phyloP scores from a whole-genome alignment of 2,113 vertebrate species.

The Chaetura pelagica region DNA sequence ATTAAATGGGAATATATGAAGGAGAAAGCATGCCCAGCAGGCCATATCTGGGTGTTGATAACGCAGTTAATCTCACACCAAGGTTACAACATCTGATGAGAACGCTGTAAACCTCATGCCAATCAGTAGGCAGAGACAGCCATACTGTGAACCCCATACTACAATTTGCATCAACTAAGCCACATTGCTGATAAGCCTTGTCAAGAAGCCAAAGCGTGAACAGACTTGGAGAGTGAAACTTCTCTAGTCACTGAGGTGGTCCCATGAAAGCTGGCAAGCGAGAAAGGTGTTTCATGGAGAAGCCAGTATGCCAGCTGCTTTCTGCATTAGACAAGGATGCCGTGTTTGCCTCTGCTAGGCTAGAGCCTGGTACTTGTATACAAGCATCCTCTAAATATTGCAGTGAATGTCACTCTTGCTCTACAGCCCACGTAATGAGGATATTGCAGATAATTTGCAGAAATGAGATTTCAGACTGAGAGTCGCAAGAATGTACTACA shows the following conservation, averaged over 20 bases:
- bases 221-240: not conserved
- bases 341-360: not conserved
- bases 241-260: not conserved
- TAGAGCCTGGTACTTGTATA: not conserved
- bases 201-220: not conserved
- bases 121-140: not conserved
- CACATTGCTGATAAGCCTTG: not conserved
- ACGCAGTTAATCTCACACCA: not conserved
- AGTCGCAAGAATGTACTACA: rapidly evolving
- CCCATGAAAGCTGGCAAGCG: not conserved
- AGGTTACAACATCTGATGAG: not conserved
- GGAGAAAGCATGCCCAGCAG: not conserved
- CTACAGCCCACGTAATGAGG: not conserved
- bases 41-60: not conserved
- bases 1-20: not conserved
- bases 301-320: not conserved
- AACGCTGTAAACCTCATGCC: rapidly evolving
- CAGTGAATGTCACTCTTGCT: not conserved
- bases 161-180: not conserved
- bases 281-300: not conserved
- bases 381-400: not conserved
- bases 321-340: not conserved
- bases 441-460: not conserved
- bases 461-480: not conserved
- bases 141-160: not conserved